Conservation (phyloP, 1,140 invertebrate genomes). For the Apis dorsata region DNA sequence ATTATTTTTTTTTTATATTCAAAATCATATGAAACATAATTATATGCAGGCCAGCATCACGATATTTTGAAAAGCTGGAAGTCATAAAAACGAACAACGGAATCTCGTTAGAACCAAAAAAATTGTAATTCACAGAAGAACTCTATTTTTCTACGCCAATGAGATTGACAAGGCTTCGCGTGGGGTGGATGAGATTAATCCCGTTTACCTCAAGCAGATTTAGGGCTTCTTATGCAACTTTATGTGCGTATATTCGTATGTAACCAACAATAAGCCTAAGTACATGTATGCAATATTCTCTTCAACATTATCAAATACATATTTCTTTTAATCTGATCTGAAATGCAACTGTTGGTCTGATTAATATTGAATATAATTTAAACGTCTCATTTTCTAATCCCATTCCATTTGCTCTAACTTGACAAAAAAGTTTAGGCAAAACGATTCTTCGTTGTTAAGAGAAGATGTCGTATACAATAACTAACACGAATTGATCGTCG, state of each 20-base stretch:
- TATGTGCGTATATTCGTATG: slow-evolving; percentile 63
- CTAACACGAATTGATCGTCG: too few species aligned
- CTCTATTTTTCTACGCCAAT: slow-evolving; percentile 71
- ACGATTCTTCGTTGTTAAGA: background rate
- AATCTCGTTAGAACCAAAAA: slow-evolving; percentile 45
- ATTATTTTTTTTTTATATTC: too few species aligned
- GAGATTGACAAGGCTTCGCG: slow-evolving; percentile 76
- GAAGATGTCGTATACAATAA: background rate
- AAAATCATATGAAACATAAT: background rate
- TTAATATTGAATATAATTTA: background rate
- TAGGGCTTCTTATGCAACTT: slow-evolving; percentile 79
- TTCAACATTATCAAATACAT: slow-evolving; percentile 13
- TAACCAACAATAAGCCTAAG: slow-evolving; percentile 2
- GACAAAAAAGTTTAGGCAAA: background rate
- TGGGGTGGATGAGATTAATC: slow-evolving; percentile 77
- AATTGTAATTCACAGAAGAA: slow-evolving; percentile 49
- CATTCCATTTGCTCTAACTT: background rate
- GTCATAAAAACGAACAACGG: slow-evolving; percentile 30
- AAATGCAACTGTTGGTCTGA: background rate
- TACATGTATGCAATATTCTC: background rate
- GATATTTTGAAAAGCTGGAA: slow-evolving; percentile 41
- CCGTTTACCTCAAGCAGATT: slow-evolving; percentile 77
- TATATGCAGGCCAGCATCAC: background rate
- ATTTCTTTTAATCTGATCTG: background rate
- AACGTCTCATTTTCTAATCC: background rate